Base-by-base conservation (phyloP, 1,140 invertebrate genomes). In the Calliphora vicina region DNA sequence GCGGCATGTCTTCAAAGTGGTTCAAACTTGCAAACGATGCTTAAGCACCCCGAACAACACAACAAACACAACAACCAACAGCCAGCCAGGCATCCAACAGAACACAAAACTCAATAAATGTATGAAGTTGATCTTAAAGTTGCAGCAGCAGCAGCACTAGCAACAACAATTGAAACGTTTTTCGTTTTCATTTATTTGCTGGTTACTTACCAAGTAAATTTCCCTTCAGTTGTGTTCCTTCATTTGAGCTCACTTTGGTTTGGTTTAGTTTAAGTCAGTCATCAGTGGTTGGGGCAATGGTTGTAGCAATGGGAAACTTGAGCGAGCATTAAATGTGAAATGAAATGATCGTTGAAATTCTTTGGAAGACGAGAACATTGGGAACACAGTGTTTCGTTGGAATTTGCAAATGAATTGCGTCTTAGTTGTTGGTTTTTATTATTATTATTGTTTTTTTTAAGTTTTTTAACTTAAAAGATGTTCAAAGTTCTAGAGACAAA, bases 401-500 rank as follows among this genome's bases (percentile, higher is more conserved):
- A 89, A 89, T 89, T 89, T 88, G 87, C 88, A 89, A 89, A 89
- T 89, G 88, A 89, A 87, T 87, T 89, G 88, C 85, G 84, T 85
- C 83, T 73, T 61, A 20, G n/a, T 57, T 57, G 17, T 67, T 67
- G 8, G n/a, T n/a, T 67, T 67, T 50, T 50, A 50, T 67, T 67
- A 1, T 67, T 67, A 67, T 4, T 67, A 5, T 43, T 78, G 2
- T 42, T 76, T 20, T 67, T 23, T 20, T 35, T 35, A 5, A 8
- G 35, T 35, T 35, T 35, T 35, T 35, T 35, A 35, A 25, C 61
- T 71, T 71, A 71, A 26, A 72, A 72, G 23, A 4, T n/a, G 71
- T 72, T 26, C 20, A 20, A 61, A 61, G 50, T 71, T 26, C n/a
- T 23, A 35, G 27, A 74, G 45, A 74, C 20, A 17, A 74, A 74